Evolutionary conservation across 2,113 vertebrate species (phyloP).

Genomic region (Phaetusa simplex): DNA sequence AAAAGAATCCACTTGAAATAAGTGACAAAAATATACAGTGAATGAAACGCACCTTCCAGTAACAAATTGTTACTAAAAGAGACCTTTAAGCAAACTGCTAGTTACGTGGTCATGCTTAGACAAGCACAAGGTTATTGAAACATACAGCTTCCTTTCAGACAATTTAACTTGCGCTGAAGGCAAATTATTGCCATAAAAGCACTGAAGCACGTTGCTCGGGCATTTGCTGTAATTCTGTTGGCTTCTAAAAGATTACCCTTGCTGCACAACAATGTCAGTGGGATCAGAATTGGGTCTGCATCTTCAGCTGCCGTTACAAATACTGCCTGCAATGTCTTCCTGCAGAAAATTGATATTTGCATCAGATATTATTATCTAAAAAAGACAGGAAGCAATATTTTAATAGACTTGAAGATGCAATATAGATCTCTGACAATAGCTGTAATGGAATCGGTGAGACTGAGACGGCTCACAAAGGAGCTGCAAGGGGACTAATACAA

Average conservation of each 20-base stretch:
- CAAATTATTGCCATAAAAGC: conserved; percentile 1
- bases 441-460: not conserved
- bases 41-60: conserved; percentile 31
- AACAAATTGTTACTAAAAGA: not conserved
- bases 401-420: not conserved
- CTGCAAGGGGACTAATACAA: not conserved
- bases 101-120: conserved; percentile 2
- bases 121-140: conserved; percentile 36
- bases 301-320: not conserved
- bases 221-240: not conserved
- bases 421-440: not conserved
- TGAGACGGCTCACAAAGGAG: not conserved
- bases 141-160: conserved; percentile 29
- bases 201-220: not conserved
- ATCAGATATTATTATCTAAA: not conserved
- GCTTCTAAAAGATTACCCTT: not conserved
- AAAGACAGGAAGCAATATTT: not conserved
- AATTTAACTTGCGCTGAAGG: conserved; percentile 39
- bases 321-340: not conserved
- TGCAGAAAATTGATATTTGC: not conserved
- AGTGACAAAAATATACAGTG: not conserved
- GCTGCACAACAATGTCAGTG: not conserved
- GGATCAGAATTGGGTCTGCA: not conserved
- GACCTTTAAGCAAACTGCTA: conserved; percentile 10
- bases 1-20: conserved; percentile 21